Base-by-base conservation (phyloP, 2,888 invertebrate genomes). In the Elysia crispata region DNA sequence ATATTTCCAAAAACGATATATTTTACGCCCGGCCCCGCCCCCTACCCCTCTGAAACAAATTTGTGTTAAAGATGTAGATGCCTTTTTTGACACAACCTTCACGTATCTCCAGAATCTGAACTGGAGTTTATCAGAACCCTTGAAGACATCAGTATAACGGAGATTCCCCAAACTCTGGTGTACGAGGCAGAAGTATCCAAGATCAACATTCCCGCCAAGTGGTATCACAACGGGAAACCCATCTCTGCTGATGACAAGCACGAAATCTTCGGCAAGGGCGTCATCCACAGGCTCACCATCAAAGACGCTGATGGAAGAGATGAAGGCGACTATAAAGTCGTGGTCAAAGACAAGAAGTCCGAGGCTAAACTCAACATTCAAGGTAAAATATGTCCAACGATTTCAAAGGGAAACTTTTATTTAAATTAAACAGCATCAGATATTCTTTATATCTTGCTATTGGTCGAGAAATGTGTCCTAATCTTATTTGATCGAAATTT, bases 221-320 rank as follows among this genome's bases (percentile, higher is more conserved):
- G 91, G 91, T 97, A 96, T 92, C 97, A 97, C 92, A 97, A 97
- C 91, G 97, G 97, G 0, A 96, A 97, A 90, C 97, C 97, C 90
- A 92, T 98, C 64, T 96, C 96, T 90, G 85, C 89, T 73, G 84
- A 85, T 77, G 86, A 90, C 75, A 91, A 90, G 82, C 89, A 90
- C 83, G 86, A 87, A 83, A 86, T 90, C 82, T 83, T 88, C 50
- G 85, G 85, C 31, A 89, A 90, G 20, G 90, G 90, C 11, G 82
- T 86, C 15, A 86, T 89, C 3, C 91, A 91, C 77, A 83, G 84
- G 57, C 86, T 92, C 66, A 86, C 86, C 57, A 86, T 92, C 78
- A 83, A 81, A 18, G 87, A 89, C 30, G 87, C 88, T 31, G 87
- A 87, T 54, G 86, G 86, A 11, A 88, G 87, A 64, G 91, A 91